Base-by-base conservation (phyloP, 2,797 vertebrate genomes). In the Podargus strigoides region DNA sequence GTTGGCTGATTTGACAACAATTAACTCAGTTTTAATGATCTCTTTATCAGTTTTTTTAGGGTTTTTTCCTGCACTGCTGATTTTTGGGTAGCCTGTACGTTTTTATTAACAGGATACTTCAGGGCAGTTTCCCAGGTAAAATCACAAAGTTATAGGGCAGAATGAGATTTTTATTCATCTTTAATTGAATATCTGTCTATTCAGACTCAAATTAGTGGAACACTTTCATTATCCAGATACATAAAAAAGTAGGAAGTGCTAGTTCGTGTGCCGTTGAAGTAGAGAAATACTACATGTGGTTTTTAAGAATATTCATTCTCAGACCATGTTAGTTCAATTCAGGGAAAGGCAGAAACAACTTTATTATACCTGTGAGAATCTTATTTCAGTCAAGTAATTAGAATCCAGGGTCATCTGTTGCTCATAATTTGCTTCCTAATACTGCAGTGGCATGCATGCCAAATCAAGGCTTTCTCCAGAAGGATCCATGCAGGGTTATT, bases 31-130 rank as follows among this genome's bases (percentile, higher is more conserved):
- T 80, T 66, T 39, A 67, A 70, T 26, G 14, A 47, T 59, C 1
- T 24, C n/a, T 37, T 55, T 21, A 34, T 76, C 26, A 32, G 3
- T 52, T 49, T 66, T 50, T 73, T 59, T 37, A 36, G 11, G 0
- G 30, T 19, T 17, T 30, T 12, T 3, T 1, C 4, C 34, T 49
- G 15, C 5, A 2, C 14, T 3, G 1, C 27, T 2, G 9, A 15
- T 34, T 84, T 84, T 84, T n/a, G 42, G 22, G 13, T 10, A 60
- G 7, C 15, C 3, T 39, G 1, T 77, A 1, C 64, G 16, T 46
- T 74, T 91, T 55, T 67, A 50, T 32, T 44, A 60, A 39, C 8
- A 44, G 23, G 7, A 28, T n/a, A 18, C 15, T 79, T 64, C 9
- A 55, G 26, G 34, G 22, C 14, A 46, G 14, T 37, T 90, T 94